phyloP scores from a whole-genome alignment of 2,113 vertebrate species.

The Scomber colias region DNA sequence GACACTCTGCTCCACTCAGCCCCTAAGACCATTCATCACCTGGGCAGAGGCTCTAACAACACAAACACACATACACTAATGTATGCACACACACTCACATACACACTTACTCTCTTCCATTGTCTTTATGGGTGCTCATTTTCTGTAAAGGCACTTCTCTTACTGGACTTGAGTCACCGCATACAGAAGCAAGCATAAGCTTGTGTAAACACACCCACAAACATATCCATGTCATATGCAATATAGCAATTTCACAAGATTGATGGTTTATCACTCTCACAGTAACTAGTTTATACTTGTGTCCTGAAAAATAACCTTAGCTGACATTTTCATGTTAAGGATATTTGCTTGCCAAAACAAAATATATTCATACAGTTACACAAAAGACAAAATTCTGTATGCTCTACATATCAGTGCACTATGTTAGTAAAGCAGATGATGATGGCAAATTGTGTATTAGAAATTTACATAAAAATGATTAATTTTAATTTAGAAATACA shows the following conservation, averaged over 20 bases:
- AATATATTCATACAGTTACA: too few species aligned
- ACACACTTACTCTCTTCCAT: constrained; percentile 47
- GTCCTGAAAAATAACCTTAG: constrained; percentile 22
- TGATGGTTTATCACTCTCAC: constrained; percentile 43
- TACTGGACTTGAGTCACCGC: constrained; percentile 44
- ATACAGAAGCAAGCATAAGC: constrained; percentile 30
- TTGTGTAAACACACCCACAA: constrained; percentile 46
- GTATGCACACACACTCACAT: constrained; percentile 35
- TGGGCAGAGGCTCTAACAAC: constrained; percentile 52
- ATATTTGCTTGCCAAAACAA: background rate
- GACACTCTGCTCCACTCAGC: constrained; percentile 63
- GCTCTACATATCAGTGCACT: background rate
- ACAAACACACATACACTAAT: constrained; percentile 32
- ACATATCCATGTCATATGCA: constrained; percentile 10
- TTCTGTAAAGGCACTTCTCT: constrained; percentile 70
- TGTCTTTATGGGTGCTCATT: constrained; percentile 68
- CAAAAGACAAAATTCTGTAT: too few species aligned
- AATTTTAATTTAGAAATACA: background rate
- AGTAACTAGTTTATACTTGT: constrained; percentile 13
- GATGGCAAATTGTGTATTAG: background rate
- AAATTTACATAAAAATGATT: constrained; percentile 7
- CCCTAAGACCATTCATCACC: constrained; percentile 66
- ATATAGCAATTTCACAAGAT: constrained; percentile 48
- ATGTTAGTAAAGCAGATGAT: background rate
- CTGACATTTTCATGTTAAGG: background rate